Base-by-base conservation (phyloP, 2,888 invertebrate genomes). In the Heliconius cydno region DNA sequence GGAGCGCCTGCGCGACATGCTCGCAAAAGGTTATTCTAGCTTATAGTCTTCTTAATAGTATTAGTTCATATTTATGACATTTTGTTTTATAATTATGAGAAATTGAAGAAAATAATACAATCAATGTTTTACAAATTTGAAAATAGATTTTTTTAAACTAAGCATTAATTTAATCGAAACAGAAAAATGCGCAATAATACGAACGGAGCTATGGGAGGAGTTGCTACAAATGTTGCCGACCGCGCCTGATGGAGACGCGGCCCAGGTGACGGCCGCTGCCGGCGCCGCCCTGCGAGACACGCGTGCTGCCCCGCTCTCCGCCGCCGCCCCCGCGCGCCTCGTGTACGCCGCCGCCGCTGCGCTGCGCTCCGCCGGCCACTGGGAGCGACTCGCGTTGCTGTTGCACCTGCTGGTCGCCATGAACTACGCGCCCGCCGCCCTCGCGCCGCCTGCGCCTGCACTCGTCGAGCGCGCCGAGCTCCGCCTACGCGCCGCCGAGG, bases 351-450 rank as follows among this genome's bases (percentile, higher is more conserved):
- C 82, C 91, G 93, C 82, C 22, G 83, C 84, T 41, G 85, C 85
- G 81, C 86, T 92, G 76, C 97, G 97, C 86, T 96, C 96, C 28
- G 96, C 96, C 12, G 97, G 97, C 1, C 94, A 97, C 80, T 96
- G 96, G 95, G 98, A 98, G 92, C 96, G 96, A 86, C 96, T 98
- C 86, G 97, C 97, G 96, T 96, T 97, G 82, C 92, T 97, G 63
- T 89, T 98, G 72, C 96, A 96, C 87, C 91, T 97, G 87, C 96
- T 96, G 85, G 91, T 97, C 52, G 96, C 96, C 83, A 92, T 97
- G 84, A 97, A 97, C 94, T 94, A 97, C 82, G 93, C 95, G 73
- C 71, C 79, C 38, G 65, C 79, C 63, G 84, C 79, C 57, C 85
- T 82, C 46, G 88, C 90, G 85, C 84, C 82, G 57, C 84, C 85